Percentiles rank a stretch among this genome's conserved stretches.
Conservation (phyloP, 2,888 invertebrate genomes). For the Amiota minor region DNA sequence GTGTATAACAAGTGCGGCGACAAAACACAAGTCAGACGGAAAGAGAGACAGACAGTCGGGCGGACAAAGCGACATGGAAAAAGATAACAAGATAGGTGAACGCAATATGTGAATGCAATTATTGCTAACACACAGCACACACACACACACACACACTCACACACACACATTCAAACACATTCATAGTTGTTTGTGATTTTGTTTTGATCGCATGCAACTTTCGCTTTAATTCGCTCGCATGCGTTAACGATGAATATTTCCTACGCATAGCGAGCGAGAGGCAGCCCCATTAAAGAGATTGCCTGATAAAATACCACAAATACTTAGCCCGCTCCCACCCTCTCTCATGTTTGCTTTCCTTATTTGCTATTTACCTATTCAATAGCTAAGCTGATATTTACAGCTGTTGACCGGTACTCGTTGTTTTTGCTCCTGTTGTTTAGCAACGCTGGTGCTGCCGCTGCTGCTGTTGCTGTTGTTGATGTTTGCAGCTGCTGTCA, state of each 20-base stretch:
- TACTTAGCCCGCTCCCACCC: not conserved
- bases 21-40: not conserved
- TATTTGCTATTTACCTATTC: not conserved
- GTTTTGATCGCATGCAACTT: conserved; percentile 16
- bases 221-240: not conserved
- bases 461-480: conserved; percentile 41
- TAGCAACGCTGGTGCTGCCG: conserved; percentile 33
- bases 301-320: not conserved
- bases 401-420: conserved; percentile 2
- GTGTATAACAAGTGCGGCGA: not conserved
- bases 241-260: not conserved
- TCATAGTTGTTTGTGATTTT: not conserved
- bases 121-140: not conserved
- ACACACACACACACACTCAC: not conserved
- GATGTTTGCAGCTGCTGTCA: conserved; percentile 61
- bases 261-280: not conserved
- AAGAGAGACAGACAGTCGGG: not conserved
- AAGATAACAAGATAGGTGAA: too few relatives aligned
- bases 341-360: not conserved
- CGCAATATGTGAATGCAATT: not conserved
- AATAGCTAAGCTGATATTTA: not conserved
- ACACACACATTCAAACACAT: not conserved
- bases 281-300: not conserved
- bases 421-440: conserved; percentile 8
- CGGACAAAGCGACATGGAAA: too few relatives aligned